Conservation (phyloP, 2,113 vertebrate genomes). For the Malurus cyaneus region DNA sequence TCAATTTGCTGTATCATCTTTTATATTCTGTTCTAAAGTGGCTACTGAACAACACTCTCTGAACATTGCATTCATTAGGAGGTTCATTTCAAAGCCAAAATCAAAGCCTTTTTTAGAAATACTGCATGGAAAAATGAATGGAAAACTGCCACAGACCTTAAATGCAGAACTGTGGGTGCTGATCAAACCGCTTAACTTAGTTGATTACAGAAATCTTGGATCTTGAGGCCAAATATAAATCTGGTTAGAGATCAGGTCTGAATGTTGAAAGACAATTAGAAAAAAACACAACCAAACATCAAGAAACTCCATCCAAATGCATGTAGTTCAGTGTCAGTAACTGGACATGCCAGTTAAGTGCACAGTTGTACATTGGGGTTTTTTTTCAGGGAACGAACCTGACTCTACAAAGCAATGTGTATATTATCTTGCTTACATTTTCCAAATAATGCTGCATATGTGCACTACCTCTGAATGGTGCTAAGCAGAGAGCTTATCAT, state of each 20-base stretch:
- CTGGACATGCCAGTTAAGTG: not conserved
- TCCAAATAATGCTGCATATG: not conserved
- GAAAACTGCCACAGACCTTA: not conserved
- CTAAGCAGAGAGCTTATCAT: not conserved
- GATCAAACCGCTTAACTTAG: not conserved
- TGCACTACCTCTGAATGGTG: not conserved
- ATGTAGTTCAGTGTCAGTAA: not conserved
- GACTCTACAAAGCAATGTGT: not conserved
- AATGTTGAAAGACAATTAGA: not conserved
- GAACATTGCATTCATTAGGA: not conserved
- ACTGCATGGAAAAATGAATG: not conserved
- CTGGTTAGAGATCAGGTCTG: not conserved
- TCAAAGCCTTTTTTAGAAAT: not conserved
- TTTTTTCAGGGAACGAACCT: not conserved
- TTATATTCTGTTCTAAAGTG: not conserved
- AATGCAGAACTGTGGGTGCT: not conserved
- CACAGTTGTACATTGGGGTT: not conserved
- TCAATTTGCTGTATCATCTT: not conserved
- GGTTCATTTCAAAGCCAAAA: not conserved
- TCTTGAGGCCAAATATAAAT: not conserved
- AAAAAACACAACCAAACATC: not conserved
- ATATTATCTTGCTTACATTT: not conserved
- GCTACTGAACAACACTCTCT: not conserved
- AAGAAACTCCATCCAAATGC: not conserved
- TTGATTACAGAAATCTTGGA: not conserved